Evolutionary conservation across 2,113 vertebrate species (phyloP).

Genomic region (Myiozetetes cayanensis): DNA sequence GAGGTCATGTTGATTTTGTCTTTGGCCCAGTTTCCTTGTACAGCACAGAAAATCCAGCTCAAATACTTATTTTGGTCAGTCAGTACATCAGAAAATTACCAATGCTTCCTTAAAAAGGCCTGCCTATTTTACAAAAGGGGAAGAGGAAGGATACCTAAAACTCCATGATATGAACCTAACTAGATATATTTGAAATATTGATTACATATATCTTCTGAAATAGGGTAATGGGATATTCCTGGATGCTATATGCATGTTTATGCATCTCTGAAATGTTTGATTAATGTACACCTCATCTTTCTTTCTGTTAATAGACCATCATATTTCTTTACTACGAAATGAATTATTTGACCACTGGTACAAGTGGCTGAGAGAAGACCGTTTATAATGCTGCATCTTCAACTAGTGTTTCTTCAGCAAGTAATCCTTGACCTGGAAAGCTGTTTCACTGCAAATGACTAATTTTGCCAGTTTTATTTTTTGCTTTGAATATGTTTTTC

Average conservation of each 20-base stretch:
- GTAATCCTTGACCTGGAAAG: constrained; percentile 62
- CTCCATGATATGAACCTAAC: constrained; percentile 26
- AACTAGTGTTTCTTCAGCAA: constrained; percentile 40
- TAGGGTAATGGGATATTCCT: neutral
- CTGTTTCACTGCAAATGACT: constrained; percentile 57
- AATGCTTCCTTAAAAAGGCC: neutral
- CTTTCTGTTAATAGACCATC: constrained; percentile 69
- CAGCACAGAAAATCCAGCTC: neutral
- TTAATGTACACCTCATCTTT: constrained; percentile 70
- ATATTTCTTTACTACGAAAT: constrained; percentile 70
- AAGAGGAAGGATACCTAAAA: neutral
- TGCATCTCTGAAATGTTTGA: constrained; percentile 65
- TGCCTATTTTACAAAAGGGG: neutral
- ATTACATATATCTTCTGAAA: constrained; percentile 43
- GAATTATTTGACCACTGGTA: constrained; percentile 53
- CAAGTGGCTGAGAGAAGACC: constrained; percentile 61
- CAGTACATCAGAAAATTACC: constrained; percentile 23
- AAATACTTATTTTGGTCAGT: neutral
- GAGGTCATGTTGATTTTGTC: neutral
- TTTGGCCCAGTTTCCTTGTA: neutral
- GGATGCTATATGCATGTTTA: constrained; percentile 33
- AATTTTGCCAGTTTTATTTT: constrained; percentile 61
- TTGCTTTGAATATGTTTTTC: constrained; percentile 62
- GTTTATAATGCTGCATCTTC: constrained; percentile 70
- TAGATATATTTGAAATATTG: constrained; percentile 55